phyloP scores from a whole-genome alignment of 2,888 invertebrate species.

The Pollenia labialis region DNA sequence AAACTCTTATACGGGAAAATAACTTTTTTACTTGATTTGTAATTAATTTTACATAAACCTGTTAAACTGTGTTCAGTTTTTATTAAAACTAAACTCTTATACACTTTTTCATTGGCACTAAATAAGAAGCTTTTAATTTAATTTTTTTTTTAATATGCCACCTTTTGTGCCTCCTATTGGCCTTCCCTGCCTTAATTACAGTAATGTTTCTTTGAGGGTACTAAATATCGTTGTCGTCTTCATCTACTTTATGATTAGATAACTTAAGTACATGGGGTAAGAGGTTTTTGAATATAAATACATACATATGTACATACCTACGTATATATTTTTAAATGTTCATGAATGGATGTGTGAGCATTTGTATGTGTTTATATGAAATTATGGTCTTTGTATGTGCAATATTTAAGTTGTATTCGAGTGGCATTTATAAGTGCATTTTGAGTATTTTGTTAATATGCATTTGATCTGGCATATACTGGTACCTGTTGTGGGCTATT shows the following conservation, averaged over 20 bases:
- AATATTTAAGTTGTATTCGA: conserved; percentile 39
- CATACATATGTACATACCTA: neutral
- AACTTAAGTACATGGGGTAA: conserved; percentile 46
- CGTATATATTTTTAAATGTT: neutral
- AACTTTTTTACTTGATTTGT: no score
- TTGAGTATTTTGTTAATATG: conserved; percentile 59
- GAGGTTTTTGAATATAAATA: conserved; percentile 10
- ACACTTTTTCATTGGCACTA: no score
- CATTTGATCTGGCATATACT: neutral
- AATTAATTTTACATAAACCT: no score
- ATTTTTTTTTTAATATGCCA: no score
- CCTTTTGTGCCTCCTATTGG: neutral
- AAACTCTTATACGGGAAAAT: no score
- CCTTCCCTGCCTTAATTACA: conserved; percentile 44
- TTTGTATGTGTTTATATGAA: neutral
- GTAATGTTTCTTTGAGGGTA: conserved; percentile 45
- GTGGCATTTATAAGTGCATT: conserved; percentile 60
- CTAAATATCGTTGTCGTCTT: conserved; percentile 36
- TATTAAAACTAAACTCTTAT: no score
- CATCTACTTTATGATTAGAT: conserved; percentile 52
- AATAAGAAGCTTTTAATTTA: no score
- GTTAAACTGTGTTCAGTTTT: no score
- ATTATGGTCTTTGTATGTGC: conserved; percentile 25
- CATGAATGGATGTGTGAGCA: neutral
- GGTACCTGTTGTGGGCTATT: no score